Conservation (phyloP, 2,888 invertebrate genomes). For the Clunio marinus region DNA sequence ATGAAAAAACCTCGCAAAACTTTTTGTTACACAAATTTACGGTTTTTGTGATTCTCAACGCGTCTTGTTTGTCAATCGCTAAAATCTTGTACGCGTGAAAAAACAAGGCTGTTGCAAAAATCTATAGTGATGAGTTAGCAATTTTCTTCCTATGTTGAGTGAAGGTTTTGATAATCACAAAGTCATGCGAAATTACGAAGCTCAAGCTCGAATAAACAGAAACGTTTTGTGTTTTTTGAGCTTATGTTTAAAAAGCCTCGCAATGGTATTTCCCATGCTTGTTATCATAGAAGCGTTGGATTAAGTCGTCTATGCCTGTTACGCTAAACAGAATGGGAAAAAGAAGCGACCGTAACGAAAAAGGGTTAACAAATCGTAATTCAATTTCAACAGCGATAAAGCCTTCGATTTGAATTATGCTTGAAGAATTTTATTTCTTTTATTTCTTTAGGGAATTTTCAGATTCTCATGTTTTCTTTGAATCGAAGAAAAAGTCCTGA, state of each 20-base stretch:
- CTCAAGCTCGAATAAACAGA: not conserved
- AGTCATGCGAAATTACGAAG: too few species aligned
- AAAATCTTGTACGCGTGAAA: not conserved
- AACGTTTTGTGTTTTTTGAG: not conserved
- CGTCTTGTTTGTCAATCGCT: constrained; percentile 15
- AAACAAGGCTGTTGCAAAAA: not conserved
- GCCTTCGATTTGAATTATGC: not conserved
- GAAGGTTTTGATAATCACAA: too few species aligned
- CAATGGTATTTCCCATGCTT: too few species aligned
- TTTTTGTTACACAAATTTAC: too few species aligned
- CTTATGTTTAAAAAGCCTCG: too few species aligned
- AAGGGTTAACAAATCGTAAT: constrained; percentile 19
- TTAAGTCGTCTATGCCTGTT: not conserved
- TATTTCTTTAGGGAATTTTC: not conserved
- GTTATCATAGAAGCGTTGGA: too few species aligned
- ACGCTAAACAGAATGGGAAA: too few species aligned
- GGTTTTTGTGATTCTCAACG: constrained; percentile 20
- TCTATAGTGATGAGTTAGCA: not conserved
- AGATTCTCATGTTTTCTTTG: not conserved
- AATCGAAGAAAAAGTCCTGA: not conserved
- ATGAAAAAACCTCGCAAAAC: too few species aligned
- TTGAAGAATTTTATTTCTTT: not conserved
- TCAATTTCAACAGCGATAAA: constrained; percentile 15
- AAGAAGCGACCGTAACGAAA: not conserved
- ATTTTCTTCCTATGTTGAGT: too few species aligned